Evolutionary conservation across 2,888 invertebrate genomes (phyloP).

Genomic region (Lycaena phlaeas): DNA sequence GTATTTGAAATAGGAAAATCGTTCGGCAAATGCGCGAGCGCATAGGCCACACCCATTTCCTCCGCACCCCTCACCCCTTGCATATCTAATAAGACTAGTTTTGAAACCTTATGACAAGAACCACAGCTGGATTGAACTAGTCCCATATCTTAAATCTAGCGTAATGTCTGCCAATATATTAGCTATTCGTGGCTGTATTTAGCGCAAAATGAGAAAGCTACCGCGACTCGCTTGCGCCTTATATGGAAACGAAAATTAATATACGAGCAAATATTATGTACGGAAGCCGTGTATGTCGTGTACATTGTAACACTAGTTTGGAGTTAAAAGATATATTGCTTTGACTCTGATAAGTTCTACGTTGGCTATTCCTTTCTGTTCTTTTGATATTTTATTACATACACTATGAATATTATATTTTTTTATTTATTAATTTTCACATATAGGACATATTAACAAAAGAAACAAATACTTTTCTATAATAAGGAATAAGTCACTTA

Average conservation of each 20-base stretch:
- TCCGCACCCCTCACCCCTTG: constrained; percentile 18
- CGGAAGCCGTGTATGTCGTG: not conserved
- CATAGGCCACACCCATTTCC: constrained; percentile 35
- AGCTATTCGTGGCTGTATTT: constrained; percentile 6
- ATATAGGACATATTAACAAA: no score
- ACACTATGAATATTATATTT: no score
- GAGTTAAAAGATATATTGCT: no score
- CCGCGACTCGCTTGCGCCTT: not conserved
- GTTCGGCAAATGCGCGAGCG: constrained; percentile 1
- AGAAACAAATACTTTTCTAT: no score
- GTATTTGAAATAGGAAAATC: constrained; percentile 6
- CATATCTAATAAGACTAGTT: constrained; percentile 11
- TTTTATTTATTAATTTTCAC: no score
- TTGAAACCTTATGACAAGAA: constrained; percentile 14
- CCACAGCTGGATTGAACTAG: not conserved
- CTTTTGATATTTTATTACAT: no score
- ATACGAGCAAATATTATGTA: not conserved
- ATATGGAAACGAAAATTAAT: constrained; percentile 1
- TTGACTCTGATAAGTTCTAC: no score
- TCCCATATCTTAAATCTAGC: constrained; percentile 5
- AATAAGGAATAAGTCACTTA: no score
- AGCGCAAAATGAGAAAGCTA: constrained; percentile 7
- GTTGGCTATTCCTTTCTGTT: no score
- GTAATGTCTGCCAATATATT: not conserved
- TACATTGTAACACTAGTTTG: no score